These are phyloP conservation scores for Malurus alboscapulatus DNA, from an alignment of 2,113 vertebrate species.

Conservation along the genomic window DNA sequence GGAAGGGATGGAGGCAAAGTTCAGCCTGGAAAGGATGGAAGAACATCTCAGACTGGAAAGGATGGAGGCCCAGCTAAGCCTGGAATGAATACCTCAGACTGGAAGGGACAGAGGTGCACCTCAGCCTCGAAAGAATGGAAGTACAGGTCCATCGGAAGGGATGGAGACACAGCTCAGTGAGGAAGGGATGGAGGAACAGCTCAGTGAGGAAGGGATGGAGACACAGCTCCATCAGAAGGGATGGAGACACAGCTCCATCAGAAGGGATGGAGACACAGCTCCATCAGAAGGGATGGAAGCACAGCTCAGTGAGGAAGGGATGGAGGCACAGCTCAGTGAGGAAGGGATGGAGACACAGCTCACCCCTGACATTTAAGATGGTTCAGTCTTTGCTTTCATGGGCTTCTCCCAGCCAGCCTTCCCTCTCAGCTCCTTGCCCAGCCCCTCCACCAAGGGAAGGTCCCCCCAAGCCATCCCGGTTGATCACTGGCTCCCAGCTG, in stretches of 20 bases:
- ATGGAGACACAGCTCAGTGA: fast-evolving
- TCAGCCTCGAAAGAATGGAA: not conserved
- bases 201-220: not conserved
- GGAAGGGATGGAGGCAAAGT: not conserved
- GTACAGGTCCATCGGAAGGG: too few species aligned
- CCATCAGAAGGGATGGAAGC: too few species aligned
- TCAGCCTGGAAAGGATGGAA: not conserved
- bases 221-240: not conserved
- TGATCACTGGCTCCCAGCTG: not conserved
- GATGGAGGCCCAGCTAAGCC: not conserved
- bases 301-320: not conserved
- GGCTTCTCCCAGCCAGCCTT: not conserved
- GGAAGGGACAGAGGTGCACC: not conserved
- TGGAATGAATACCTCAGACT: too few species aligned
- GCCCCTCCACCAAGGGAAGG: not conserved
- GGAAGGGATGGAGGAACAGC: not conserved
- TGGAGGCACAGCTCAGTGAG: not conserved
- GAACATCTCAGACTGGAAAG: not conserved
- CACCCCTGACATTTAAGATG: too few species aligned
- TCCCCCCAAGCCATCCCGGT: fast-evolving
- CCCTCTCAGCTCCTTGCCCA: not conserved
- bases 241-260: not conserved
- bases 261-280: not conserved
- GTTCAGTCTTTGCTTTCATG: not conserved
- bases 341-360: not conserved